Percentiles rank a stretch among this genome's conserved stretches.
Evolutionary conservation across 2,797 vertebrate species (phyloP).

Genomic region (Natrix natrix): DNA sequence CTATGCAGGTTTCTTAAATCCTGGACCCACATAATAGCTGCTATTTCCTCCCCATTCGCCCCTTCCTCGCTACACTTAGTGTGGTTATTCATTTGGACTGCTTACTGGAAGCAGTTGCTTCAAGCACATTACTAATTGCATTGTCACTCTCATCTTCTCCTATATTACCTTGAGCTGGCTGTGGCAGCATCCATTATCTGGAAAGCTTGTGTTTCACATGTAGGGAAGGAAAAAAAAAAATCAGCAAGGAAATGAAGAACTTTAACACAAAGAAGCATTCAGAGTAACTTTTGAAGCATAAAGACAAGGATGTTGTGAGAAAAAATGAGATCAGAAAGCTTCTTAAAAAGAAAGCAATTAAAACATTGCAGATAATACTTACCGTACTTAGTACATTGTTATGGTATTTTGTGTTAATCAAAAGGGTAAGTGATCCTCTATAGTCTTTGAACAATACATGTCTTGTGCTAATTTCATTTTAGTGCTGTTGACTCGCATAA

Average conservation of each 20-base stretch:
- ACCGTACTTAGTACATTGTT: neutral
- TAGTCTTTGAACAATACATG: neutral
- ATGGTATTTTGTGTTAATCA: neutral
- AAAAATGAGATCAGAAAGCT: neutral
- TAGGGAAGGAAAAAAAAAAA: neutral
- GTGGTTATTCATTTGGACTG: neutral
- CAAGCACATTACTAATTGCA: neutral
- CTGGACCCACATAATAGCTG: neutral
- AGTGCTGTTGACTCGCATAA: neutral
- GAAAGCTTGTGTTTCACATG: neutral
- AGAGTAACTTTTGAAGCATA: neutral
- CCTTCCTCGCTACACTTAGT: neutral
- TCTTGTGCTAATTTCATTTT: neutral
- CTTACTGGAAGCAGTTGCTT: neutral
- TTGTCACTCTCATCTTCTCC: neutral
- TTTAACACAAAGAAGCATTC: neutral
- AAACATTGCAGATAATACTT: neutral
- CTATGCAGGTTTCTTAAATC: neutral
- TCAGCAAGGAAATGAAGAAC: neutral
- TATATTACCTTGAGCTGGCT: neutral
- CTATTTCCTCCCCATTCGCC: neutral
- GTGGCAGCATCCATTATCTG: neutral
- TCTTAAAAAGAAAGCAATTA: neutral
- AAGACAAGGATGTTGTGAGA: neutral
- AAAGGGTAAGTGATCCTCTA: conserved; percentile 18